Evolutionary conservation across 2,113 vertebrate genomes (phyloP).

Genomic region (Burhinus bistriatus): DNA sequence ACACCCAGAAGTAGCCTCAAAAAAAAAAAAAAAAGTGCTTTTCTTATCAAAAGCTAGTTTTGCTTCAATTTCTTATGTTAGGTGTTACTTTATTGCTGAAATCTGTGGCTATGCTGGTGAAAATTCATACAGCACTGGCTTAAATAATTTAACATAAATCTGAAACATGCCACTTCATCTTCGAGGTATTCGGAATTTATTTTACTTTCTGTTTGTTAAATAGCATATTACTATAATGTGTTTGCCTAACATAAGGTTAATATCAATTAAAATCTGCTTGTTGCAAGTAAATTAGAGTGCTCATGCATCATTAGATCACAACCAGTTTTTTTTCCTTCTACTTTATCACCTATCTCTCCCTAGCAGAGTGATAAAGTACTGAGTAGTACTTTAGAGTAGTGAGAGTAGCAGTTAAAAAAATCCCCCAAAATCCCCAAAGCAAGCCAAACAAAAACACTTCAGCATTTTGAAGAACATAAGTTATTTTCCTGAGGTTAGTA

Average conservation of each 20-base stretch:
- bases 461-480: not conserved
- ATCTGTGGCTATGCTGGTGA: not conserved
- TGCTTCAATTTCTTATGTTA: not conserved
- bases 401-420: not conserved
- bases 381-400: not conserved
- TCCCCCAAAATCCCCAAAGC: not conserved
- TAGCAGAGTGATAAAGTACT: not conserved
- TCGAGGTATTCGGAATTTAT: not conserved
- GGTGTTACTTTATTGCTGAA: not conserved
- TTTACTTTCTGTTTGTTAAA: not conserved
- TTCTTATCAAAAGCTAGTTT: not conserved
- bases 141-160: not conserved
- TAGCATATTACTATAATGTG: not conserved
- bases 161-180: not conserved
- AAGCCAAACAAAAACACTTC: not conserved
- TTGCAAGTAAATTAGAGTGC: not conserved
- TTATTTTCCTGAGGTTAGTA: not conserved
- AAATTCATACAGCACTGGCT: not conserved
- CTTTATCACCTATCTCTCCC: not conserved
- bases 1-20: not conserved
- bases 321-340: not conserved
- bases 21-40: not conserved
- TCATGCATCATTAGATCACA: not conserved
- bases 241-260: not conserved
- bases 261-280: not conserved